Conservation (phyloP, 2,113 vertebrate genomes). For the Microcebus ravelobensis region DNA sequence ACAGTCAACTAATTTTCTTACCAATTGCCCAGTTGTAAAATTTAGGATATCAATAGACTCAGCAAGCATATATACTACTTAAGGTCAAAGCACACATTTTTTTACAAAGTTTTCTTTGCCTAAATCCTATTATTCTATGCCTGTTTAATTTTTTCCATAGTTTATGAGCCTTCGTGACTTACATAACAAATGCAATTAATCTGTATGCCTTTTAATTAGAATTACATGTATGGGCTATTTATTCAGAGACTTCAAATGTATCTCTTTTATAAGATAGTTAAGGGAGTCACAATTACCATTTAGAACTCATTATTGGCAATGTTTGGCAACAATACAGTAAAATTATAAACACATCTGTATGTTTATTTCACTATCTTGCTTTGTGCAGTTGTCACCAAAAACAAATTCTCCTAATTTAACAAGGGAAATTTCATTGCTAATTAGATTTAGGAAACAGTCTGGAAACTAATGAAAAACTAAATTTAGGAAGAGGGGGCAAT, state of each 20-base stretch:
- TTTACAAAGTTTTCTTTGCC: not conserved
- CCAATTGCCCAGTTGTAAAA: not conserved
- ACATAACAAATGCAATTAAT: not conserved
- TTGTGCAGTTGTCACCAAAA: not conserved
- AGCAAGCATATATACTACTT: not conserved
- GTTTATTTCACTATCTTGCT: constrained; percentile 55
- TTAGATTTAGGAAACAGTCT: constrained; percentile 66
- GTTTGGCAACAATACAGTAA: not conserved
- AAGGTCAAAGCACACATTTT: not conserved
- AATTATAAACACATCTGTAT: constrained; percentile 7
- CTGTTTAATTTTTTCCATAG: not conserved
- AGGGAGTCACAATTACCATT: constrained; percentile 56
- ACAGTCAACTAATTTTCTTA: constrained; percentile 10
- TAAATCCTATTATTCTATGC: not conserved
- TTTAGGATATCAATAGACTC: not conserved
- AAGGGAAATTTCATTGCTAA: constrained; percentile 73
- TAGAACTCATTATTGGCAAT: not conserved
- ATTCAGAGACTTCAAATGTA: constrained; percentile 45
- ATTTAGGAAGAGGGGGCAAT: constrained; percentile 35
- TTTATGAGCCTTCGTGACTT: not conserved
- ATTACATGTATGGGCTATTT: not conserved
- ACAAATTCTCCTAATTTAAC: not conserved
- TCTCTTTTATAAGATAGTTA: constrained; percentile 39
- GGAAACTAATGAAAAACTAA: constrained; percentile 65
- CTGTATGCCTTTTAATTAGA: constrained; percentile 56